phyloP scores from a whole-genome alignment of 2,113 vertebrate genomes.

The Rhinopithecus roxellana region DNA sequence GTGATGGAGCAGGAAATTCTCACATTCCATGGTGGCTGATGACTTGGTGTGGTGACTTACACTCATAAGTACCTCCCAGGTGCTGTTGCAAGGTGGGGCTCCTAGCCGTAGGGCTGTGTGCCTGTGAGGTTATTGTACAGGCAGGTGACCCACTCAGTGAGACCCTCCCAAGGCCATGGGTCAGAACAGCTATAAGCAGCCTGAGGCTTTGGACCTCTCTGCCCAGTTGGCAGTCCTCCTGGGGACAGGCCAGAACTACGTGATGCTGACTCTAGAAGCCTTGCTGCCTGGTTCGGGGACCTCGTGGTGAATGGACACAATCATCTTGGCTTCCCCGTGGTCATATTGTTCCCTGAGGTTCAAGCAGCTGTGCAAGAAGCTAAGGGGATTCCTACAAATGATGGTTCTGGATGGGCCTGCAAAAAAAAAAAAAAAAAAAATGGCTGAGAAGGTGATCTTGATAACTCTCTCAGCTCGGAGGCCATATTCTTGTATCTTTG shows the following conservation, averaged over 20 bases:
- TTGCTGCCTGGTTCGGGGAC: not conserved
- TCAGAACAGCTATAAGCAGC: not conserved
- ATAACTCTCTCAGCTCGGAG: not conserved
- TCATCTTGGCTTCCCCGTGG: not conserved
- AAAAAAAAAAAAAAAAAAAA: constrained; percentile 22
- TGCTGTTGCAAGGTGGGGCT: not conserved
- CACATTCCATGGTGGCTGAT: not conserved
- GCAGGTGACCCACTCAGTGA: not conserved
- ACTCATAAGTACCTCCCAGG: constrained; percentile 11
- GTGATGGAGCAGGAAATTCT: not conserved
- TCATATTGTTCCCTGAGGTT: not conserved
- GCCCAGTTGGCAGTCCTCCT: not conserved
- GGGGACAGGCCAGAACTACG: not conserved
- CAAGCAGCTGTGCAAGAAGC: not conserved
- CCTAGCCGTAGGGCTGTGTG: not conserved
- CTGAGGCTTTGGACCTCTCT: not conserved
- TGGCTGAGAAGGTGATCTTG: not conserved
- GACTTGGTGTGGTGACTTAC: not conserved
- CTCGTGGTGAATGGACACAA: not conserved
- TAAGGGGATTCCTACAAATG: not conserved
- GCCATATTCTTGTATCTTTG: not conserved
- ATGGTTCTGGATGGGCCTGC: not conserved
- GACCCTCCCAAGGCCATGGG: constrained; percentile 14
- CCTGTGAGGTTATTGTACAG: not conserved
- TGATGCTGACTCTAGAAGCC: constrained; percentile 12